Evolutionary conservation across 2,888 invertebrate genomes (phyloP), one percentile per base, ranked within the genome.

Genomic region (Physocephala rufipes): DNA sequence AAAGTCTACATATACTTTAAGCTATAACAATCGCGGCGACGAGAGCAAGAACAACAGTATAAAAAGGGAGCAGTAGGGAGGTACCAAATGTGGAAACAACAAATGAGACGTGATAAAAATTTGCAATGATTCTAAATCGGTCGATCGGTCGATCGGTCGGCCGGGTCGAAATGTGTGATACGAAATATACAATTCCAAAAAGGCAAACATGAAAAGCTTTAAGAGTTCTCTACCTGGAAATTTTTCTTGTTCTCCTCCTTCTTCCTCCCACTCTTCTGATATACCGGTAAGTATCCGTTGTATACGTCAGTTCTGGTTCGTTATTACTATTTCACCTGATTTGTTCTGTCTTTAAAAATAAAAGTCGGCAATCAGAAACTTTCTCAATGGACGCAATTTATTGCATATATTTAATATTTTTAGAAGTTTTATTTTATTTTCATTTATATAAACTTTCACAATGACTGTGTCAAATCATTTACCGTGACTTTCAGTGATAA

Each of bases 51-150:
- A 49, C 49, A 49, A 49, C 19, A 12, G 12, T n/a, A 12, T n/a
- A 4, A 49, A 55, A 1, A 21, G 13, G 5, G 12, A 12, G 21
- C 3, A 55, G 24, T n/a, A n/a, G 12, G 16, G 24, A 55, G 21
- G 21, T 19, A 55, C 36, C n/a, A 55, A 1, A 24, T 13, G 13
- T 24, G 12, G 16, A 47, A 4, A 47, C 3, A 47, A 47, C 24
- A 45, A 47, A 24, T 19, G 63, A 7, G 15, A 63, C 63, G 63
- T 63, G 63, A 63, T 43, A 43, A 47, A 63, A 63, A 63, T 63
- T 63, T 19, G 63, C 63, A 63, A 63, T 62, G 9, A 36, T 58
- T 28, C 4, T 15, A 58, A 58, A 15, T 26, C 58, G 19, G 19
- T 53, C 16, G 61, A 19, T n/a, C n/a, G n/a, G n/a, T n/a, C n/a